Evolutionary conservation across 2,113 vertebrate species (phyloP).

Genomic region (Patagioenas fasciata): DNA sequence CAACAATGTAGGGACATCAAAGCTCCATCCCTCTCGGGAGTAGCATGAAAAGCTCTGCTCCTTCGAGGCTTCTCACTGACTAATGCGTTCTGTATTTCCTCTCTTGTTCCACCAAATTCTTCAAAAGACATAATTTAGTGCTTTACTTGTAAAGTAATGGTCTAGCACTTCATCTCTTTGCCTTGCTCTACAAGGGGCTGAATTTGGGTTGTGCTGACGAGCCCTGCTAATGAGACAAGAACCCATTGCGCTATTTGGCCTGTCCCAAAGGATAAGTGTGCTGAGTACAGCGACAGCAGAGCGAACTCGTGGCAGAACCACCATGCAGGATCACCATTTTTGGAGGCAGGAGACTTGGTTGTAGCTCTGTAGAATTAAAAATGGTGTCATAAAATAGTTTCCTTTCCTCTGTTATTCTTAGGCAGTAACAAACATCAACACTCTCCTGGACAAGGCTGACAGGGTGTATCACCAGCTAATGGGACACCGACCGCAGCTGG

Average conservation of each 20-base stretch:
- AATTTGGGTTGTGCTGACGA: neutral
- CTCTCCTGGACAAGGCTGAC: slow-evolving; percentile 95
- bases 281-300: neutral
- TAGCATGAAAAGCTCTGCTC: neutral
- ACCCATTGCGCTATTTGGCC: neutral
- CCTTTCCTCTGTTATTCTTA: slow-evolving; percentile 41
- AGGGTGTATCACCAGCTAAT: slow-evolving; percentile 98
- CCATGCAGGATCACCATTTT: neutral
- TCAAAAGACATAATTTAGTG: neutral
- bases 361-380: neutral
- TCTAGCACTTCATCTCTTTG: neutral
- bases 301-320: neutral
- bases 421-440: slow-evolving; percentile 99
- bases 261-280: neutral
- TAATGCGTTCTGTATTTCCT: neutral
- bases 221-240: neutral
- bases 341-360: neutral
- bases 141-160: neutral
- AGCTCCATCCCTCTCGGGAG: neutral
- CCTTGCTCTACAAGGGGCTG: neutral
- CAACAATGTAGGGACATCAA: neutral
- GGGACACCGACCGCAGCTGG: slow-evolving; percentile 95
- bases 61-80: neutral
- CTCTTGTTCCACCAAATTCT: neutral
- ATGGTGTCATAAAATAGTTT: neutral